Evolutionary conservation across 2,888 invertebrate species (phyloP).

Genomic region (Macaria liturata): DNA sequence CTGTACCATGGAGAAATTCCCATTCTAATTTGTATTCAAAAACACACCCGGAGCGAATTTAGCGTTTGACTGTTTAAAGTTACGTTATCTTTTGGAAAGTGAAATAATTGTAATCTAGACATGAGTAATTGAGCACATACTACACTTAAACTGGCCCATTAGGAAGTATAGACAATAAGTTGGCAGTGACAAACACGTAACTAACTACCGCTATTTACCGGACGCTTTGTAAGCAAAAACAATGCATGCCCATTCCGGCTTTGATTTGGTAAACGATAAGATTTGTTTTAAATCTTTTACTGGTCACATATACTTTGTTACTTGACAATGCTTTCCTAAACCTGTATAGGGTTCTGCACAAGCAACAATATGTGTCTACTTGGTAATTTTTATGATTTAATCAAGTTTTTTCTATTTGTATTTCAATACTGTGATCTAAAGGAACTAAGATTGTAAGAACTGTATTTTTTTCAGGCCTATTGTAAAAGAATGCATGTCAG

Average conservation of each 20-base stretch:
- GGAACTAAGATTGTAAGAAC: too few species aligned
- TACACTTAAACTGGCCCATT: constrained; percentile 47
- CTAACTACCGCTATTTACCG: constrained; percentile 1
- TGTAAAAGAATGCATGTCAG: too few species aligned
- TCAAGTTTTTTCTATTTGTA: too few species aligned
- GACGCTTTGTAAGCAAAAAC: constrained; percentile 14
- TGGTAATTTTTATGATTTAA: too few species aligned
- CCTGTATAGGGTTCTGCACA: too few species aligned
- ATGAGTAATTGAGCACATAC: constrained; percentile 17
- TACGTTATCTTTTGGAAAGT: constrained; percentile 54
- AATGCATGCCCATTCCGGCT: constrained; percentile 5
- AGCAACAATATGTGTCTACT: too few species aligned
- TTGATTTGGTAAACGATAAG: background rate
- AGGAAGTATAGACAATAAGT: constrained; percentile 24
- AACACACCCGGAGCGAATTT: constrained; percentile 58
- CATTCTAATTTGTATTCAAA: constrained; percentile 71
- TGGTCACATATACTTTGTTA: too few species aligned
- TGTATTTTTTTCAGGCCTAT: too few species aligned
- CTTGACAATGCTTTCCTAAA: too few species aligned
- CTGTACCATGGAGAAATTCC: constrained; percentile 70
- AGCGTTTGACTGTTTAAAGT: constrained; percentile 58
- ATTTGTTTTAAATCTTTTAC: too few species aligned
- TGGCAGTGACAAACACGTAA: constrained; percentile 1
- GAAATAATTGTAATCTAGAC: constrained; percentile 45
- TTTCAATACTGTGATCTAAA: too few species aligned